Conservation (phyloP, 2,888 invertebrate species). For the Drosophila hamatofila region DNA sequence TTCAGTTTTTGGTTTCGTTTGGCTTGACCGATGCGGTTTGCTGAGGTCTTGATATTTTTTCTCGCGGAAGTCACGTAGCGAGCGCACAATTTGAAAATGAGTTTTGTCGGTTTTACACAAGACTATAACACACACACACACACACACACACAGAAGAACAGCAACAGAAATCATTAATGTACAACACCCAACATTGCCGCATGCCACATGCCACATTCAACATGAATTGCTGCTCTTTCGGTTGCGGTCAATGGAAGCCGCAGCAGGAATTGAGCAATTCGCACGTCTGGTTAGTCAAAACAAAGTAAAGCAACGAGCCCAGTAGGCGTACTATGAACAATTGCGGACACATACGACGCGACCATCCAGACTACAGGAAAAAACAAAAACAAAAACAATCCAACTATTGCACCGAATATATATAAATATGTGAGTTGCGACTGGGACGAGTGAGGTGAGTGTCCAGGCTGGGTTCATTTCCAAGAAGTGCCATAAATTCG, state of each 20-base stretch:
- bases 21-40: slow-evolving; percentile 23
- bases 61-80: slow-evolving; percentile 77
- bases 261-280: slow-evolving; percentile 76
- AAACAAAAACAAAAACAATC: slow-evolving; percentile 38
- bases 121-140: slow-evolving; percentile 17
- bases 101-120: slow-evolving; percentile 81
- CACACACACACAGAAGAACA: slow-evolving; percentile 19
- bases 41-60: slow-evolving; percentile 44
- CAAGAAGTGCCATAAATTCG: slow-evolving; percentile 78
- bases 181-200: slow-evolving; percentile 42
- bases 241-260: slow-evolving; percentile 78
- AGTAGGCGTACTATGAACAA: slow-evolving; percentile 53
- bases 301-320: slow-evolving; percentile 70
- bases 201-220: slow-evolving; percentile 50
- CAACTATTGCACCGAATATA: slow-evolving; percentile 50
- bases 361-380: slow-evolving; percentile 33
- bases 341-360: slow-evolving; percentile 36
- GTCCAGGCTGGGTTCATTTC: slow-evolving; percentile 44
- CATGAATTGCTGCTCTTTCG: slow-evolving; percentile 37
- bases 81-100: slow-evolving; percentile 77
- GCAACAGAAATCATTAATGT: slow-evolving; percentile 59
- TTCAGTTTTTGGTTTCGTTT: slow-evolving; percentile 20
- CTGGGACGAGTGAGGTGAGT: slow-evolving; percentile 1
- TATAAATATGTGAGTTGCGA: slow-evolving; percentile 9
- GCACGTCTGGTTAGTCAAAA: slow-evolving; percentile 75